Evolutionary conservation across 2,888 invertebrate species (phyloP), one percentile per base, ranked within the genome.

Genomic region (Cataglyphis rosenhaueri): DNA sequence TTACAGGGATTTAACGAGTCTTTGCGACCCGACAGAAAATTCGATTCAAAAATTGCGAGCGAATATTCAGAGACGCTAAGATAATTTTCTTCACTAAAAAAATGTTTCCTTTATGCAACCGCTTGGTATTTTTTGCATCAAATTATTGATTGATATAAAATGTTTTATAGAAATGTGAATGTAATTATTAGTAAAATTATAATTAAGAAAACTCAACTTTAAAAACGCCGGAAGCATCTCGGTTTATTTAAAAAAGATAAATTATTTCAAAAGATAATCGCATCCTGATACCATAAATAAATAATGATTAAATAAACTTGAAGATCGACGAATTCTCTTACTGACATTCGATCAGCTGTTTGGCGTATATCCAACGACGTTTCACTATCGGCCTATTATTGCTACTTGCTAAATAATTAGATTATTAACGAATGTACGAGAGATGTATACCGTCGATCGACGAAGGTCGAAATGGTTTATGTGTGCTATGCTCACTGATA

Each of bases 321-420:
- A 41, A 74, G 35, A 74, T 62, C 44, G 62, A 62, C 44, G 15
- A 59, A 73, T 74, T 32, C 18, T 32, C 55, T 75, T 8, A 0
- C n/a, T 76, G 52, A 66, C n/a, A 48, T 75, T 75, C 65, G 21
- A n/a, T 75, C 82, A 82, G 75, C 82, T 82, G 82, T 82, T 74
- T 75, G 81, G 74, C 57, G 35, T 25, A 74, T 8, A 65, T 57
- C 62, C 75, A 64, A 35, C 52, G 48, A 5, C 32, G 25, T 38
- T 25, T 52, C 35, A 3, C 29, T 3, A 55, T 74, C 66, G 12
- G 25, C 55, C 48, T 6, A 29, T 21, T 15, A 32, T 18, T 38
- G 21, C 3, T 18, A 6, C 18, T 18, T 6, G 35, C 10, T 52
- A 65, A 52, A 75, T 35, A 38, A 65, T 65, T 52, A 32, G 12